Evolutionary conservation across 2,797 vertebrate genomes (phyloP), one percentile per base, ranked within the genome.

Genomic region (Tympanoctomys barrerae): DNA sequence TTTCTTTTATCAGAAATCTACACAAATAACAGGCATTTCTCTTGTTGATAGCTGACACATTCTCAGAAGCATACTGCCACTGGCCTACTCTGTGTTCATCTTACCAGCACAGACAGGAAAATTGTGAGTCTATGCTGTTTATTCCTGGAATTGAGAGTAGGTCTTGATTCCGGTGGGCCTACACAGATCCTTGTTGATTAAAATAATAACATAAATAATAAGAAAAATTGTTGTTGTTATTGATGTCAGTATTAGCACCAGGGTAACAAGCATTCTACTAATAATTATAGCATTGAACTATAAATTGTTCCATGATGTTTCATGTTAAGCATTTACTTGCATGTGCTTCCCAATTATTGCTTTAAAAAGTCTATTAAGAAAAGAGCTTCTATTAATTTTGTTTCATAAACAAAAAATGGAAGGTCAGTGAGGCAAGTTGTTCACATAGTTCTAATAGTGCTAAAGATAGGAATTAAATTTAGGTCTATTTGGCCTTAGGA

Each of bases 371-470:
- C 24, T 83, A n/a, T 73, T 61, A 66, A 79, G 21, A 24, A 85
- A 89, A 19, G 4, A 52, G 54, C 21, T 88, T 83, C 19, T 87
- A 52, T 79, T 39, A 57, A 64, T 94, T 70, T 7, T 77, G 26
- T 82, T 81, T 77, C 71, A 78, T 18, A 89, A 95, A 94, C 46
- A 66, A 81, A 46, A 91, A 66, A 66, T 19, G 22, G 19, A 90
- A 77, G 5, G 14, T 90, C 68, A 19, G n/a, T 52, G 39, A 86
- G 39, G n/a, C 54, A 78, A 82, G 26, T 9, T 4, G 89, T n/a
- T 82, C 39, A 36, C 8, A 64, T 18, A 62, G 82, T 75, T 94
- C 54, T 91, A 42, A 82, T 73, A 79, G 22, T 19, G 14, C 4
- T 16, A 90, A 64, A 95, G n/a, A 6, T 42, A 89, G 24, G 18